phyloP scores from a whole-genome alignment of 2,113 vertebrate species.

The Bagarius yarrelli region DNA sequence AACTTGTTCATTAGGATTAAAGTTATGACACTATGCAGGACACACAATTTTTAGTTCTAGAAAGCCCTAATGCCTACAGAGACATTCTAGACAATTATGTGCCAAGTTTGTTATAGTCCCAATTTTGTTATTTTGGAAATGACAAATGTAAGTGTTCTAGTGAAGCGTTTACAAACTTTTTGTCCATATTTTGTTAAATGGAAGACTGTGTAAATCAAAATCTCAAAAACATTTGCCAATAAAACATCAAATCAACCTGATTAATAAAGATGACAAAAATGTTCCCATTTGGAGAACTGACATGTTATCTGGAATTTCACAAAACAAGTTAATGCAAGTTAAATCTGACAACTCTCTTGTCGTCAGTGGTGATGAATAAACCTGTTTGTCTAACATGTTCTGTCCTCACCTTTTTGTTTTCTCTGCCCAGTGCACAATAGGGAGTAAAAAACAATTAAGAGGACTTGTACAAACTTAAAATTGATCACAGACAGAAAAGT shows the following conservation, averaged over 20 bases:
- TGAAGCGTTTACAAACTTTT: no score
- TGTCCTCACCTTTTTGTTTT: background rate
- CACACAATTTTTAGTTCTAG: no score
- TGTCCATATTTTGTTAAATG: no score
- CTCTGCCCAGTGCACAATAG: background rate
- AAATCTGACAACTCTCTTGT: background rate
- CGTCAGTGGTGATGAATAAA: background rate
- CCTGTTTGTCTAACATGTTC: slow-evolving; percentile 8
- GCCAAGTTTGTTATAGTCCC: no score
- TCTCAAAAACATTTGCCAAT: background rate
- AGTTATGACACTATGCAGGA: no score
- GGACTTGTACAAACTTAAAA: background rate
- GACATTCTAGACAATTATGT: no score
- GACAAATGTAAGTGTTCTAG: no score
- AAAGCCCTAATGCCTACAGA: no score
- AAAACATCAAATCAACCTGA: background rate
- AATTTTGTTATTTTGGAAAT: no score
- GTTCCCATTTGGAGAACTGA: background rate
- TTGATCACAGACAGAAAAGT: background rate
- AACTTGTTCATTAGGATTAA: no score
- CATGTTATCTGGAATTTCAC: background rate
- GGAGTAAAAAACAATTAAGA: background rate
- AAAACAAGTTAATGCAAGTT: background rate
- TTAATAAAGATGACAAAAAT: background rate
- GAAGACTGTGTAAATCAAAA: background rate